Conservation (phyloP, 2,888 invertebrate genomes). For the Drosophila borborema region DNA sequence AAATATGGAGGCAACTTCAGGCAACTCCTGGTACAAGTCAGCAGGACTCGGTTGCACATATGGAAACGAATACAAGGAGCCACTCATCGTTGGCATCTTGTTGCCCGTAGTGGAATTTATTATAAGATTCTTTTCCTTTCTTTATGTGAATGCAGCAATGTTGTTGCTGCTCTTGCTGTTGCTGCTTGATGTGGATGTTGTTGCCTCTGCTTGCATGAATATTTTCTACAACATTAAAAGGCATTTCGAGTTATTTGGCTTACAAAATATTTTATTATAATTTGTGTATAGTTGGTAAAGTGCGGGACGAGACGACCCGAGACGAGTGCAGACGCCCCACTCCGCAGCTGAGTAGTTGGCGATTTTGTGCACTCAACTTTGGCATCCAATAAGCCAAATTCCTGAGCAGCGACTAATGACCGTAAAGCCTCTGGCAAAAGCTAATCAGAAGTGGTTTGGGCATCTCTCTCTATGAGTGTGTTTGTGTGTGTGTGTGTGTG, state of each 20-base stretch:
- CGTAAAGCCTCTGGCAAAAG: conserved; percentile 69
- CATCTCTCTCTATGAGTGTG: conserved; percentile 22
- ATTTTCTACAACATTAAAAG: conserved; percentile 75
- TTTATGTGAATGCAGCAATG: conserved; percentile 68
- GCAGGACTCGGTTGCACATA: conserved; percentile 49
- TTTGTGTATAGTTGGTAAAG: conserved; percentile 51
- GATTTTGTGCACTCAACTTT: conserved; percentile 61
- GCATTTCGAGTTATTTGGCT: conserved; percentile 75
- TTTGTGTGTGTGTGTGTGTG: conserved; percentile 25
- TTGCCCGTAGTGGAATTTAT: conserved; percentile 76
- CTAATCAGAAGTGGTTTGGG: conserved; percentile 63
- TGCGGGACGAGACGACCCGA: neutral
- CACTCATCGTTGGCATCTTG: conserved; percentile 67
- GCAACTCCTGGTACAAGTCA: conserved; percentile 42
- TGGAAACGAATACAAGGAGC: conserved; percentile 46
- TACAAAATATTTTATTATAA: conserved; percentile 62
- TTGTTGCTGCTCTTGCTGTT: conserved; percentile 34
- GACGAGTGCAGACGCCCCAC: neutral
- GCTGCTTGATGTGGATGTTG: conserved; percentile 4
- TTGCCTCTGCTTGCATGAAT: conserved; percentile 52
- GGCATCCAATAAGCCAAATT: conserved; percentile 75
- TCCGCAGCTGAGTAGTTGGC: conserved; percentile 49
- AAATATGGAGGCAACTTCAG: conserved; percentile 35
- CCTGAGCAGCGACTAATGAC: conserved; percentile 73
- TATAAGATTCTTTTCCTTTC: conserved; percentile 76